Evolutionary conservation across 2,113 vertebrate species (phyloP), one percentile per base, ranked within the genome.

Genomic region (Pelecanoides urinatrix): DNA sequence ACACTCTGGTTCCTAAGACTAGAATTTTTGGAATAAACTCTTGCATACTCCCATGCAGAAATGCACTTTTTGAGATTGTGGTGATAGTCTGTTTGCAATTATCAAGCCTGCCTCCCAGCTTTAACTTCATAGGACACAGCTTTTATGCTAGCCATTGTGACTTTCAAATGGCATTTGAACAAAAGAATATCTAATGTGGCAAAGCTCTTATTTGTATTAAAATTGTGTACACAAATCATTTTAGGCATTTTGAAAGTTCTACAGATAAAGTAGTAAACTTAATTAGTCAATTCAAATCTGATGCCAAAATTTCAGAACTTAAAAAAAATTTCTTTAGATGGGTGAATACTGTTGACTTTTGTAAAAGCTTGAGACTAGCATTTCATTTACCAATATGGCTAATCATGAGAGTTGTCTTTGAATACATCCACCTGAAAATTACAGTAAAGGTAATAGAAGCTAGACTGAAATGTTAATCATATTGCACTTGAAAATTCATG

Each of bases 111-210:
- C 77, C 53, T 83, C 85, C 78, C 82, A 90, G 90, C 75, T 94
- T 95, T 93, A 87, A 45, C 59, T 90, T 96, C 36, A 63, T 8
- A 66, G 91, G 74, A 90, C 65, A 47, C 63, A 56, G 89, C 91
- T 92, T 96, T 97, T 91, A 79, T 68, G 49, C 66, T 94, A 50
- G 84, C 84, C 66, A 92, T 92, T 96, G 91, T 95, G 90, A 95
- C 91, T 97, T 91, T 79, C 84, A 82, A 94, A 95, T 86, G 88
- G 92, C 55, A 86, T 76, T 94, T 58, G 87, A 94, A 97, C 97
- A 97, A 96, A 97, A 94, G 96, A 96, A 95, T 97, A 88, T 90
- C 85, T 97, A 95, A 96, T 95, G 94, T 95, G 90, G 81, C 91
- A 94, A 95, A 95, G 87, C 93, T 85, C 70, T 92, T 86, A 72